These are phyloP conservation scores for Callospermophilus lateralis DNA, from an alignment of 2,113 vertebrate species.

Conservation along the genomic window DNA sequence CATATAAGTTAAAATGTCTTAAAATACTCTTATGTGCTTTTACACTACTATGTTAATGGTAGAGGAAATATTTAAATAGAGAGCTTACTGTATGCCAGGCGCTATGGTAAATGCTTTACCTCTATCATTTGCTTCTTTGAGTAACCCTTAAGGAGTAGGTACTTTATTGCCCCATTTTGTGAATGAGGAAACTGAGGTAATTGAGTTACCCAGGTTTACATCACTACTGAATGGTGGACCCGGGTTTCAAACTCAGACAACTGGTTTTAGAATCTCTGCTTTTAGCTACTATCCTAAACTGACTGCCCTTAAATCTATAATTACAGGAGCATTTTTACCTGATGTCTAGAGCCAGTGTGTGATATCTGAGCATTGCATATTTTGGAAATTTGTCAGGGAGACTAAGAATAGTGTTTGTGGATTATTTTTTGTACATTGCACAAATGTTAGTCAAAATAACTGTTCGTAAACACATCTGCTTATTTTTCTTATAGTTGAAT, in stretches of 20 bases:
- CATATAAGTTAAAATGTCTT: neutral
- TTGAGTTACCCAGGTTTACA: neutral
- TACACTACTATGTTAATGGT: neutral
- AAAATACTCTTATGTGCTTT: neutral
- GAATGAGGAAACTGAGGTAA: neutral
- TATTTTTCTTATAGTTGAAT: constrained; percentile 52
- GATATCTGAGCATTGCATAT: constrained; percentile 2
- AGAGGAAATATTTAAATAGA: neutral
- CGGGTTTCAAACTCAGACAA: neutral
- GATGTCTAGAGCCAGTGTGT: neutral
- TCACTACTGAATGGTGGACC: neutral
- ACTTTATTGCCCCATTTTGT: neutral
- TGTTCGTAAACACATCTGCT: constrained; percentile 64
- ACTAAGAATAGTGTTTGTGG: constrained; percentile 56
- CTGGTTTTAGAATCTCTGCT: neutral
- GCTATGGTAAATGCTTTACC: neutral
- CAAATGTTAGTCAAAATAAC: constrained; percentile 72
- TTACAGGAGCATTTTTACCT: neutral
- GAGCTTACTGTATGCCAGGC: neutral
- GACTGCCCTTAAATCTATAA: neutral
- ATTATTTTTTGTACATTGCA: constrained; percentile 22
- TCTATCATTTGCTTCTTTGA: neutral
- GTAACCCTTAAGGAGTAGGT: neutral
- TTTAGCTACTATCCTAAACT: neutral
- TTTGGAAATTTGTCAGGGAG: constrained; percentile 67